A percentile compares a stretch with the other conserved stretches of the same genome.
phyloP scores from a whole-genome alignment of 2,113 vertebrate species.

The Meleagris gallopavo region DNA sequence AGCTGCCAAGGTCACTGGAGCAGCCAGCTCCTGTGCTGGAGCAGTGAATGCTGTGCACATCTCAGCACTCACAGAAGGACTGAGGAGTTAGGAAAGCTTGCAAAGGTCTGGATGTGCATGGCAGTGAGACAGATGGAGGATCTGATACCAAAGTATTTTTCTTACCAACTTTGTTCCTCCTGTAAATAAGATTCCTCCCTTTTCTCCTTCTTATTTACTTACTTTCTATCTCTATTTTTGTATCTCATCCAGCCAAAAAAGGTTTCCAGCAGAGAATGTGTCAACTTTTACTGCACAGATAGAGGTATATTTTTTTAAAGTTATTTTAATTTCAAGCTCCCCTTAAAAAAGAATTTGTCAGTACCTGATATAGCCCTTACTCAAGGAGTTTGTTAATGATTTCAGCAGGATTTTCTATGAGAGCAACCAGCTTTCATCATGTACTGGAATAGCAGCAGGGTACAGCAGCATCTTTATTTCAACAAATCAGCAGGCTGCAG shows the following conservation, averaged over 20 bases:
- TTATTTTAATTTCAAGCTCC: slow-evolving; percentile 24
- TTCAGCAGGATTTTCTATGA: slow-evolving; percentile 3
- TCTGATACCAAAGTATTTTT: neutral
- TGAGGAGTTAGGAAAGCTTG: neutral
- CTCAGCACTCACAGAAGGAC: neutral
- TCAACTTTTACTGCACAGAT: neutral
- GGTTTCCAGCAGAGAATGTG: neutral
- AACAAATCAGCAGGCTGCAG: neutral
- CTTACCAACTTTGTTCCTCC: neutral
- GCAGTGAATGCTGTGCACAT: neutral
- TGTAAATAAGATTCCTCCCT: neutral
- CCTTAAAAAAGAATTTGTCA: slow-evolving; percentile 23
- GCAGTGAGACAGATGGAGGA: neutral
- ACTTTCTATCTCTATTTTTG: neutral
- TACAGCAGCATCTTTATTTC: slow-evolving; percentile 30
- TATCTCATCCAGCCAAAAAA: neutral
- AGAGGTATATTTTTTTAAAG: neutral
- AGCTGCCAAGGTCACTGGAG: slow-evolving; percentile 59
- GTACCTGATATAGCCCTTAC: slow-evolving; percentile 8
- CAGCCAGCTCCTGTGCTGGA: slow-evolving; percentile 38
- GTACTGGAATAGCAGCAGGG: neutral
- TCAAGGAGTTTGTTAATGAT: slow-evolving; percentile 32
- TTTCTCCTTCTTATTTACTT: neutral
- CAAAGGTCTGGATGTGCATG: neutral
- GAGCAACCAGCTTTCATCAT: slow-evolving; percentile 4